phyloP scores from a whole-genome alignment of 2,113 vertebrate genomes.

The Neolamprologus fasciatus region DNA sequence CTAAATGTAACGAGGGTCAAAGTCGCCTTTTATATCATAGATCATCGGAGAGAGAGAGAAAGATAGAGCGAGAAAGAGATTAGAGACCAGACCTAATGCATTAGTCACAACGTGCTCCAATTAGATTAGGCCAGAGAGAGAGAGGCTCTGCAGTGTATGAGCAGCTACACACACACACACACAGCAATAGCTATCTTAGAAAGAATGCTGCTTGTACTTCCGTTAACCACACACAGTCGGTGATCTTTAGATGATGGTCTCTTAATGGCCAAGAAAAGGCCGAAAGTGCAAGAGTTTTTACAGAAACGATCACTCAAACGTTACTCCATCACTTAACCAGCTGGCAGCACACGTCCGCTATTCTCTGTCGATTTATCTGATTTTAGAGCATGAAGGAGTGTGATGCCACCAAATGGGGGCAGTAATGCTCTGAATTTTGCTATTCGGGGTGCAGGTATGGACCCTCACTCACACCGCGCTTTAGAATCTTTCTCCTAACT shows the following conservation, averaged over 20 bases:
- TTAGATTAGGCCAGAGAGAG: constrained; percentile 62
- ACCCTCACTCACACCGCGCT: constrained; percentile 38
- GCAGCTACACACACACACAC: not conserved
- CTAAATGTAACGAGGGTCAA: constrained; percentile 32
- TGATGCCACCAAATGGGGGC: constrained; percentile 55
- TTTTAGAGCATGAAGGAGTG: not conserved
- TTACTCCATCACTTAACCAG: not conserved
- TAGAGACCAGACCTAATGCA: constrained; percentile 64
- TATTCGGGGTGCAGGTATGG: constrained; percentile 16
- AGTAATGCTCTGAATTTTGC: constrained; percentile 41
- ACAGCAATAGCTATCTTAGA: constrained; percentile 5
- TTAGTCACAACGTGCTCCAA: constrained; percentile 64
- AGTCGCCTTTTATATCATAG: constrained; percentile 51
- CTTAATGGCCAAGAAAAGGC: not conserved
- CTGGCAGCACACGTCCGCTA: not conserved
- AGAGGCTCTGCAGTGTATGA: constrained; percentile 51
- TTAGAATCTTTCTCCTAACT: constrained; percentile 56
- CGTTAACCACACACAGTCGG: not conserved
- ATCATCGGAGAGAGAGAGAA: constrained; percentile 40
- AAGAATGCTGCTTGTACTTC: constrained; percentile 16
- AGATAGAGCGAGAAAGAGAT: constrained; percentile 44
- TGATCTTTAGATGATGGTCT: constrained; percentile 20
- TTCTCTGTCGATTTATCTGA: not conserved
- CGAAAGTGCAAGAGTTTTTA: not conserved
- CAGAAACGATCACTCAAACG: not conserved